Evolutionary conservation across 2,113 vertebrate genomes (phyloP).

Genomic region (Sciurus niger): DNA sequence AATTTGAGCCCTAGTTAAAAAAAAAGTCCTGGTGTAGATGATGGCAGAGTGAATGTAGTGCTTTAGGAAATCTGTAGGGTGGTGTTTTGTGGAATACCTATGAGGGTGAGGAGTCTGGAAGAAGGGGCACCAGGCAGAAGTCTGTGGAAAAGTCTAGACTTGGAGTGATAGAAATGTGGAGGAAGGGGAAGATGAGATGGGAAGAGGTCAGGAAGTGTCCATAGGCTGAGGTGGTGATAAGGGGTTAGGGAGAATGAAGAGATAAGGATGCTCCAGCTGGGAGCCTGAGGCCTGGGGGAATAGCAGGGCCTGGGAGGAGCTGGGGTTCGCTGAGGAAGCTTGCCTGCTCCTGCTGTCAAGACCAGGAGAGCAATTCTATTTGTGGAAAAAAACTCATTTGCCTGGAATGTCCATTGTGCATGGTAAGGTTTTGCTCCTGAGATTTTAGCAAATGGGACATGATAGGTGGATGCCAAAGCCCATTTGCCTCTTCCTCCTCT

Average conservation of each 20-base stretch:
- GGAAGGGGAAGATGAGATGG: neutral
- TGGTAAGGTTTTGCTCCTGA: neutral
- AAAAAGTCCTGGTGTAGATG: neutral
- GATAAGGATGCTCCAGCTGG: neutral
- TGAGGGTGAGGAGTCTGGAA: neutral
- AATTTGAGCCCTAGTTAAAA: neutral
- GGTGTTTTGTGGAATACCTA: neutral
- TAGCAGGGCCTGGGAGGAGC: neutral
- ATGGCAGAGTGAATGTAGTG: neutral
- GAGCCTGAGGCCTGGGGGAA: too few species aligned
- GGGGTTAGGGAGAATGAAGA: neutral
- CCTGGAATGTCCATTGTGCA: neutral
- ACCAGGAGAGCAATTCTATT: neutral
- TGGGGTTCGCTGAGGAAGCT: neutral
- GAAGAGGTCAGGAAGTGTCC: neutral
- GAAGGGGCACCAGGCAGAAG: neutral
- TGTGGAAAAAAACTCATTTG: neutral
- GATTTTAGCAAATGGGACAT: conserved; percentile 59
- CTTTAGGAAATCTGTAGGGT: neutral
- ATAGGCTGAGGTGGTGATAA: neutral
- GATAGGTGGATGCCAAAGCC: neutral
- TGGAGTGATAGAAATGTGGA: neutral
- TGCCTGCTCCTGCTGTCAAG: neutral
- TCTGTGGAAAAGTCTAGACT: neutral
- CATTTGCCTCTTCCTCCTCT: neutral